phyloP scores from a whole-genome alignment of 1,140 invertebrate species.

The Lepidurus packardi region DNA sequence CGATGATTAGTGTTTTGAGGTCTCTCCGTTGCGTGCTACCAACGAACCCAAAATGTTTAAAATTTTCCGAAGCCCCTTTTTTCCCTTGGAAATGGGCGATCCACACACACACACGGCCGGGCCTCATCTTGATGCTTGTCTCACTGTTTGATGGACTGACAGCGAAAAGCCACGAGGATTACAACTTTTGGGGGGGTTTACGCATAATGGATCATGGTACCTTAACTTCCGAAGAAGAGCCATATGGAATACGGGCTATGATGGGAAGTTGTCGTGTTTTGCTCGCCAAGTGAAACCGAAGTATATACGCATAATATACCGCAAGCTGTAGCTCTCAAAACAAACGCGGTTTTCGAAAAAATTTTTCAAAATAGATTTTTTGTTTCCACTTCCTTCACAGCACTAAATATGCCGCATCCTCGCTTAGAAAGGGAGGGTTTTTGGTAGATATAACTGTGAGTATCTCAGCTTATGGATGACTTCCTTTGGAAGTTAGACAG shows the following conservation, averaged over 20 bases:
- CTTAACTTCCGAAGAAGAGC: conserved; percentile 4
- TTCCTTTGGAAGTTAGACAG: background rate
- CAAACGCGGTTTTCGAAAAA: background rate
- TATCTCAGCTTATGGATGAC: conserved; percentile 10
- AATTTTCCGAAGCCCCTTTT: background rate
- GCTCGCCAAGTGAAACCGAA: background rate
- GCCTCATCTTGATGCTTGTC: background rate
- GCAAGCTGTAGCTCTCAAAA: background rate
- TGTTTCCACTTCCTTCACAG: no score
- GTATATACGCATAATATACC: background rate
- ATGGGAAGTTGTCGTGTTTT: background rate
- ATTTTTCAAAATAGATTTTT: no score
- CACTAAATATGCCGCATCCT: background rate
- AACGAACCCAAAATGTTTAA: background rate
- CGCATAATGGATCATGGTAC: conserved; percentile 10
- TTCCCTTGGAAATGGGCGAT: background rate
- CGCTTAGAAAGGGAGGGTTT: background rate
- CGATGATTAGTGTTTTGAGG: background rate
- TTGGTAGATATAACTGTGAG: background rate
- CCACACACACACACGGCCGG: background rate
- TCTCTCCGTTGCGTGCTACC: background rate
- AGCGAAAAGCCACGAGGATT: background rate
- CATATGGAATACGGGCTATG: conserved; percentile 13
- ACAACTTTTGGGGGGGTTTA: conserved; percentile 4
- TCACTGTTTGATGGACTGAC: background rate